Evolutionary conservation across 1,140 invertebrate species (phyloP).

Genomic region (Camponotus vicinus): DNA sequence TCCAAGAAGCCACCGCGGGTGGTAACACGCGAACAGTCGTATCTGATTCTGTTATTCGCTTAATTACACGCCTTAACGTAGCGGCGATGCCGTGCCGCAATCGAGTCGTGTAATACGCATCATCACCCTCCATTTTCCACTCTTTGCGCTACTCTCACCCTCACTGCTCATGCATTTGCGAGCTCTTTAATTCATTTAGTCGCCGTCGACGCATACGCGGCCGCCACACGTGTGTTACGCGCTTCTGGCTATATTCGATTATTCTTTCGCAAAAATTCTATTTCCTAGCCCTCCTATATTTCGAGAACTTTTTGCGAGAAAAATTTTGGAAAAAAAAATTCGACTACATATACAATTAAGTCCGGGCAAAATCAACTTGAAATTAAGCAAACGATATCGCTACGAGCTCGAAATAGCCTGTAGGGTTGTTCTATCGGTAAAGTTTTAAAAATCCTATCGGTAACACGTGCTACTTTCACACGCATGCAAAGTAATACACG

Average conservation of each 20-base stretch:
- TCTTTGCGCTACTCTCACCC: constrained; percentile 69
- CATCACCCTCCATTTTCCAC: constrained; percentile 76
- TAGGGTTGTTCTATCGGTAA: too few relatives aligned
- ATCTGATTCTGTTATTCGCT: constrained; percentile 85
- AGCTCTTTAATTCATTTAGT: constrained; percentile 74
- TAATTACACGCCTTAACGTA: constrained; percentile 84
- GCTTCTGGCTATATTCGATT: constrained; percentile 55
- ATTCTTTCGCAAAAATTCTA: constrained; percentile 47
- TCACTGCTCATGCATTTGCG: constrained; percentile 65
- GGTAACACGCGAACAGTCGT: constrained; percentile 80
- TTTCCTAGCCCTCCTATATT: not conserved
- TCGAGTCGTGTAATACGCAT: constrained; percentile 81
- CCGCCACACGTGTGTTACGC: constrained; percentile 12
- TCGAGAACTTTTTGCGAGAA: not conserved
- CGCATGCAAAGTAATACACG: constrained; percentile 53
- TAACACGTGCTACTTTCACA: constrained; percentile 39
- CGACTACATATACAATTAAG: not conserved
- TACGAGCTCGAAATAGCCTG: not conserved
- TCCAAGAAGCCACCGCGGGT: constrained; percentile 74
- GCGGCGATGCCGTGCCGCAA: constrained; percentile 77
- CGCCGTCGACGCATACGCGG: constrained; percentile 51
- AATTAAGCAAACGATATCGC: not conserved
- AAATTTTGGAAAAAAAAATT: constrained; percentile 22
- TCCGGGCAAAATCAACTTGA: not conserved
- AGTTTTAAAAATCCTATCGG: constrained; percentile 11